Base-by-base conservation (phyloP, 37 sponge, comb jelly and placozoan genomes). In the Dysidea cf. avara region DNA sequence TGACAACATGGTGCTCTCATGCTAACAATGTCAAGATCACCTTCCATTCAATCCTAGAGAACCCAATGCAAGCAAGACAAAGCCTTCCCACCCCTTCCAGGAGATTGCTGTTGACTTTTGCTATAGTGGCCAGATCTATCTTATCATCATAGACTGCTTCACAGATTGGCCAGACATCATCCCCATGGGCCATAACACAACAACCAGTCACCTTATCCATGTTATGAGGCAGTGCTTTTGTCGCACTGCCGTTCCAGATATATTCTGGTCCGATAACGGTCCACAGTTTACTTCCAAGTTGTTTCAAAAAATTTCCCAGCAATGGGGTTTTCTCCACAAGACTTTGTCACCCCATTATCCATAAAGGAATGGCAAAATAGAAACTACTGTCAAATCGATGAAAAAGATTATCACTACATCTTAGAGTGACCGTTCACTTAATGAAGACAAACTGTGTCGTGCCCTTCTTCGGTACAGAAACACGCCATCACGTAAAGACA, bases 391-490 rank as follows among this genome's bases (percentile, higher is more conserved):
- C n/a, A n/a, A n/a, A n/a, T n/a, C n/a, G n/a, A n/a, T n/a, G n/a
- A n/a, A n/a, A n/a, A n/a, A n/a, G n/a, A n/a, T n/a, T n/a, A n/a
- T n/a, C n/a, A n/a, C n/a, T n/a, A n/a, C n/a, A n/a, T n/a, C n/a
- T n/a, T n/a, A n/a, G n/a, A n/a, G n/a, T n/a, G n/a, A n/a, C n/a
- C n/a, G n/a, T n/a, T n/a, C n/a, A n/a, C n/a, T n/a, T n/a, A n/a
- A n/a, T n/a, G n/a, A n/a, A n/a, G n/a, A n/a, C n/a, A n/a, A n/a
- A n/a, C n/a, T n/a, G n/a, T n/a, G n/a, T n/a, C n/a, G n/a, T n/a
- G n/a, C n/a, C n/a, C n/a, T n/a, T n/a, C n/a, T n/a, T n/a, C n/a
- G 60, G 62, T 74, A 40, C 32, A 33, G 75, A 16, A 74, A 71
- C 72, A 38, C 65, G 20, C 75, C 75, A 17, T 71, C 57, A 4